Conservation (phyloP, 1,140 invertebrate genomes). For the Archivesica marissinica region DNA sequence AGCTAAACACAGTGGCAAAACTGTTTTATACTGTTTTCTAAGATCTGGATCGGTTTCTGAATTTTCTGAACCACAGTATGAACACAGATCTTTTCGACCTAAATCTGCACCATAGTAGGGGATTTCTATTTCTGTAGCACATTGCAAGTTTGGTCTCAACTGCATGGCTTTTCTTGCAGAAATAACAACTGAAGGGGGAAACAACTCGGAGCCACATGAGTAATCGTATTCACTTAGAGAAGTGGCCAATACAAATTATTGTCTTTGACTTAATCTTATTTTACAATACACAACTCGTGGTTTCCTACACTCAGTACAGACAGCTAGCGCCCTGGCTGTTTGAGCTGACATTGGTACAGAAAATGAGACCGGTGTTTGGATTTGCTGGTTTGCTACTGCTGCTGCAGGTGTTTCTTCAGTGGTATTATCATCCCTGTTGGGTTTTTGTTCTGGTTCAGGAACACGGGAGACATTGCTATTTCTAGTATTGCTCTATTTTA, state of each 20-base stretch:
- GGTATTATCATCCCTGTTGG: too few relatives aligned
- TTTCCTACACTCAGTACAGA: slow-evolving; percentile 27
- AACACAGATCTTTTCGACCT: slow-evolving; percentile 10
- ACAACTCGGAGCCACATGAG: neutral
- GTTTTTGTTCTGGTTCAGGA: neutral
- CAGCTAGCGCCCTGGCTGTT: neutral
- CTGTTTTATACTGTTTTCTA: slow-evolving; percentile 5
- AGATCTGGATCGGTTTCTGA: neutral
- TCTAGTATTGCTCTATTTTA: too few relatives aligned
- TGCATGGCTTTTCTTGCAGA: neutral
- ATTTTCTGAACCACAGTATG: neutral
- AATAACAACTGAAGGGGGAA: neutral
- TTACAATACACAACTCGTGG: slow-evolving; percentile 31
- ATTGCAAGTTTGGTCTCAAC: neutral
- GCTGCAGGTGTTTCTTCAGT: neutral
- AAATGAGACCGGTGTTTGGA: neutral
- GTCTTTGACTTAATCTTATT: neutral
- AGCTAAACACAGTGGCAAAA: neutral
- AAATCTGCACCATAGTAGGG: slow-evolving; percentile 12
- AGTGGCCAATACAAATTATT: neutral
- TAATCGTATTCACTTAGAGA: slow-evolving; percentile 16
- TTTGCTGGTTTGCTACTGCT: neutral
- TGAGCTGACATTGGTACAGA: neutral
- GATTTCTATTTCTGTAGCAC: slow-evolving; percentile 1
- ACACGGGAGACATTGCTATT: neutral